A percentile compares a stretch with the other conserved stretches of the same genome.
phyloP scores from a whole-genome alignment of 2,797 vertebrate species.

The Arnoldichthys spilopterus region DNA sequence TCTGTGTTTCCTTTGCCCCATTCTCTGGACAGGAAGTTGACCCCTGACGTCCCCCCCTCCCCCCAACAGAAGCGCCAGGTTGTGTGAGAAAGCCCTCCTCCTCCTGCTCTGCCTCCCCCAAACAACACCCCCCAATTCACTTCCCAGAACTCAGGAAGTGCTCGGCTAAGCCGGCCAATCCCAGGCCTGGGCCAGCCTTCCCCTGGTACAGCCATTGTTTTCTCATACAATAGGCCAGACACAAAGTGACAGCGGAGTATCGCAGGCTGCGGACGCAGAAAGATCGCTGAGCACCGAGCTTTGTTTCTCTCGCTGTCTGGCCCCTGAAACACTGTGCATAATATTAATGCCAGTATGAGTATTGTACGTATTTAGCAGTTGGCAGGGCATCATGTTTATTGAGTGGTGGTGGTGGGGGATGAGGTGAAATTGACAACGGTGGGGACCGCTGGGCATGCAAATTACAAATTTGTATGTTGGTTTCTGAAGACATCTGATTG shows the following conservation, averaged over 20 bases:
- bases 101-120: conserved; percentile 57
- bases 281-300: conserved; percentile 43
- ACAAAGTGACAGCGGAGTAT: conserved; percentile 66
- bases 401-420: no score
- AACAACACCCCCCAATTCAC: conserved; percentile 72
- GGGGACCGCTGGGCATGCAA: no score
- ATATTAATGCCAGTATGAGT: neutral
- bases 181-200: conserved; percentile 75
- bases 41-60: conserved; percentile 61
- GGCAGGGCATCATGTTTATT: no score
- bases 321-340: neutral
- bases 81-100: conserved; percentile 68
- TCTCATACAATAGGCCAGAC: conserved; percentile 81
- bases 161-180: conserved; percentile 76
- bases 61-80: conserved; percentile 58
- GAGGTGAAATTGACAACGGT: no score
- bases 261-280: conserved; percentile 43
- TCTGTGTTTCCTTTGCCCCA: conserved; percentile 86
- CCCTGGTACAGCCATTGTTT: conserved; percentile 81
- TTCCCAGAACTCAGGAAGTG: conserved; percentile 83
- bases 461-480: no score
- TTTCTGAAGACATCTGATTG: no score
- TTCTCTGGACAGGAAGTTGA: conserved; percentile 86
- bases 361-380: no score
- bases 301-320: neutral